Percentiles rank a stretch among this genome's conserved stretches.
phyloP scores from a whole-genome alignment of 2,888 invertebrate genomes.

The Nesidiocoris tenuis region DNA sequence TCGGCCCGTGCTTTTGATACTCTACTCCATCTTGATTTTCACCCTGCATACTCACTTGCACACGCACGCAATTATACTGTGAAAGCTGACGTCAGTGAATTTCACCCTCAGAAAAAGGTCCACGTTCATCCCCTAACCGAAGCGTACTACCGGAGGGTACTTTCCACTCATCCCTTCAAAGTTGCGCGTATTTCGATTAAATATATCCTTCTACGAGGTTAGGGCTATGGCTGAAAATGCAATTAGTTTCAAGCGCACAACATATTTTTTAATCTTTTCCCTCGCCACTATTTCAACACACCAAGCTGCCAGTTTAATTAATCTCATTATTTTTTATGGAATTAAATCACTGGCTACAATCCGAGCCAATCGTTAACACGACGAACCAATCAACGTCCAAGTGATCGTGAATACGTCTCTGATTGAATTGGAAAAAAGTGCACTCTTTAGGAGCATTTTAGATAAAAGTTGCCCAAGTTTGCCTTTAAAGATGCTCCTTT shows the following conservation, averaged over 20 bases:
- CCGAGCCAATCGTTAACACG: too few species aligned
- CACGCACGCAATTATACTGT: too few species aligned
- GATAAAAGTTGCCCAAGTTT: too few species aligned
- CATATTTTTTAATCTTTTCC: conserved; percentile 29
- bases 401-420: too few species aligned
- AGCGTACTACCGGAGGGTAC: background rate
- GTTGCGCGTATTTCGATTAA: conserved; percentile 34
- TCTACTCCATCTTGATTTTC: conserved; percentile 39
- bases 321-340: conserved; percentile 23
- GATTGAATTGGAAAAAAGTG: too few species aligned
- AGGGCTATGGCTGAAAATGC: conserved; percentile 1
- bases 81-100: background rate
- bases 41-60: background rate
- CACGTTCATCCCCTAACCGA: background rate
- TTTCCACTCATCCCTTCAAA: conserved; percentile 2
- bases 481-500: too few species aligned
- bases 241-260: conserved; percentile 27
- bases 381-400: too few species aligned
- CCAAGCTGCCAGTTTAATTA: conserved; percentile 16
- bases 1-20: conserved; percentile 30
- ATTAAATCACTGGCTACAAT: too few species aligned
- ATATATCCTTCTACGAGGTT: conserved; percentile 26
- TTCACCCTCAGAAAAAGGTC: background rate
- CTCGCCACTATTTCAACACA: background rate
- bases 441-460: too few species aligned